A percentile compares a stretch with the other conserved stretches of the same genome.
phyloP scores from a whole-genome alignment of 1,140 invertebrate genomes.

The Trigoniulus corallinus region DNA sequence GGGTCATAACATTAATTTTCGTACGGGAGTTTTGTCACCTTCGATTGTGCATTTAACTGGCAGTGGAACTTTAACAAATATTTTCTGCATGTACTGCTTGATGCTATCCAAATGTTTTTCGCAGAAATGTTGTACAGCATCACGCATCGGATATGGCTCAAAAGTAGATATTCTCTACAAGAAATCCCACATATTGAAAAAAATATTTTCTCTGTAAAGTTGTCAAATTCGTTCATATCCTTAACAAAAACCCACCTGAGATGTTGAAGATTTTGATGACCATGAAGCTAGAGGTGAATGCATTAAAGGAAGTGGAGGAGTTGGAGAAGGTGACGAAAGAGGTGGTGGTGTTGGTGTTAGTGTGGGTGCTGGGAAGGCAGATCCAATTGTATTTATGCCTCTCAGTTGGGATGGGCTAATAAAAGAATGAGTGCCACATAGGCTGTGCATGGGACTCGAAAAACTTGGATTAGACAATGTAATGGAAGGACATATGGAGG shows the following conservation, averaged over 20 bases:
- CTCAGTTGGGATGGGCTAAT: not conserved
- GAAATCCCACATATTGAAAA: constrained; percentile 2
- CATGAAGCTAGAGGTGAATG: constrained; percentile 4
- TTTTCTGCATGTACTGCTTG: constrained; percentile 72
- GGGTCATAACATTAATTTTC: too few relatives aligned
- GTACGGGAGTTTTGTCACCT: constrained; percentile 33
- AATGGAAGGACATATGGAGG: constrained; percentile 11
- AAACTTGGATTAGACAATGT: not conserved
- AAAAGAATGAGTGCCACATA: constrained; percentile 1
- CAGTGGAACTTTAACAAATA: constrained; percentile 64
- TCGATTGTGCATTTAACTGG: constrained; percentile 80
- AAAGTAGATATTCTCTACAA: constrained; percentile 61
- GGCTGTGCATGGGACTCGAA: constrained; percentile 4
- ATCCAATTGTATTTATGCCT: not conserved
- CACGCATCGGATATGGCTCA: constrained; percentile 69
- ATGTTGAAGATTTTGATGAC: constrained; percentile 10
- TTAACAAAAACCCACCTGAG: too few relatives aligned
- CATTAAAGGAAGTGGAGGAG: constrained; percentile 5
- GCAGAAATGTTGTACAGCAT: constrained; percentile 84
- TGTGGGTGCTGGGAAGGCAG: not conserved
- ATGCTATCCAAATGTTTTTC: constrained; percentile 85
- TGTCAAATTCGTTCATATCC: too few relatives aligned
- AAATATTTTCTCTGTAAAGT: too few relatives aligned
- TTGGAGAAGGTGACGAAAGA: not conserved
- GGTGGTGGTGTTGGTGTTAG: not conserved